Evolutionary conservation across 1,140 invertebrate genomes (phyloP), one percentile per base, ranked within the genome.

Genomic region (Hypsibius dujardini): DNA sequence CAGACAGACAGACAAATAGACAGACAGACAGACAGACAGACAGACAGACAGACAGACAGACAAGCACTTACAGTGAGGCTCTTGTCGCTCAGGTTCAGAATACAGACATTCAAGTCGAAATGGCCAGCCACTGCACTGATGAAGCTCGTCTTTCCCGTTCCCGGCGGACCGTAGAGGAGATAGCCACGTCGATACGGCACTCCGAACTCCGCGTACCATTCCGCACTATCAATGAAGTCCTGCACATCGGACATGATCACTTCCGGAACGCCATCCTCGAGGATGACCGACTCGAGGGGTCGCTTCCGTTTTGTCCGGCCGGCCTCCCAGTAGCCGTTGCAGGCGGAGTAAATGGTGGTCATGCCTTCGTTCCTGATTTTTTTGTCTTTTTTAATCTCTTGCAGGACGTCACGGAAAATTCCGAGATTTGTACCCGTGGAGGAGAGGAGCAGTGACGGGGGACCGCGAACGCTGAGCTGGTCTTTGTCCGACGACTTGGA

Each of bases 31-130:
- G 28, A 28, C 28, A 28, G 28, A 28, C 28, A 28, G 28, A 28
- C 28, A 28, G 28, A 28, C 28, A 28, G 28, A 28, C 28, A 28
- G 28, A 28, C 28, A 28, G 28, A 28, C 28, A 28, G 28, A 28
- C 28, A 28, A 28, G 28, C 28, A 28, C 28, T 28, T 28, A 28
- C 28, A 47, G 82, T 80, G 62, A 84, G 72, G 1, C 79, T 79
- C 70, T 78, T 74, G 47, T 84, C 82, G 75, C 81, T 81, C 56
- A 84, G 71, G 70, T 81, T 83, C 47, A 84, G 73, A n/a, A 82
- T 77, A 75, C 82, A 83, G 47, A 84, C 82, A 75, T 78, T 79
- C 75, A 81, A 83, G 67, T 83, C 82, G 47, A 83, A 76, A 71
- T 79, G 77, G 70, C 81, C 81, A 77, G 77, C 77, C 59, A 79